Evolutionary conservation across 2,113 vertebrate species (phyloP), one percentile per base, ranked within the genome.

Genomic region (Halichoeres trimaculatus): DNA sequence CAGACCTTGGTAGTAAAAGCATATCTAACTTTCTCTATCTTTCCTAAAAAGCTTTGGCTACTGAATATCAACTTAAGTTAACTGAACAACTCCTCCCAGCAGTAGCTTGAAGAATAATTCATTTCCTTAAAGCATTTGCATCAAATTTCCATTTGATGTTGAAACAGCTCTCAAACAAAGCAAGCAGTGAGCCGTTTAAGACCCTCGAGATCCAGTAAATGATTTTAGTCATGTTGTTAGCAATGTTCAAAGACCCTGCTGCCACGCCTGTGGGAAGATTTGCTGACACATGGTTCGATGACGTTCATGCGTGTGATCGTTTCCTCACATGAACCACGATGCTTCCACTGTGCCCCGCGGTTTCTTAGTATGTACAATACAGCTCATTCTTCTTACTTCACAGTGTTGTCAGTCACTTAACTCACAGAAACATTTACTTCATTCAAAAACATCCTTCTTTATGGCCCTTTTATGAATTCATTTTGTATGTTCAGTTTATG

Each of bases 361-460:
- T 43, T 26, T 40, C 34, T 35, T 11, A 62, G 22, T 11, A 13
- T 22, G 8, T 41, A 74, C 26, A 70, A 51, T 61, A 26, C 50
- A 56, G 22, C 19, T 41, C 36, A 75, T 57, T 83, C 26, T 71
- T 17, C 57, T 53, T 7, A n/a, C 10, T 76, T 26, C 20, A 73
- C 14, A 36, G 7, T 1, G 30, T 17, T 23, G 41, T 24, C 36
- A 23, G 54, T 35, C 10, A 12, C 36, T 36, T 60, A 11, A 62
- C 30, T n/a, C n/a, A 10, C 48, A 43, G 17, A 55, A 55, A 66
- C 7, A 5, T 51, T 60, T 23, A 35, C 19, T 48, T 58, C 10
- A 47, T 61, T 35, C 65, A 68, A 36, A 19, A 19, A 7, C 63
- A 59, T 52, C 30, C 35, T 6, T 11, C 20, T n/a, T 24, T 41